phyloP scores from a whole-genome alignment of 64 coral and sea anemone genomes.

The Catalaphyllia jardinei region DNA sequence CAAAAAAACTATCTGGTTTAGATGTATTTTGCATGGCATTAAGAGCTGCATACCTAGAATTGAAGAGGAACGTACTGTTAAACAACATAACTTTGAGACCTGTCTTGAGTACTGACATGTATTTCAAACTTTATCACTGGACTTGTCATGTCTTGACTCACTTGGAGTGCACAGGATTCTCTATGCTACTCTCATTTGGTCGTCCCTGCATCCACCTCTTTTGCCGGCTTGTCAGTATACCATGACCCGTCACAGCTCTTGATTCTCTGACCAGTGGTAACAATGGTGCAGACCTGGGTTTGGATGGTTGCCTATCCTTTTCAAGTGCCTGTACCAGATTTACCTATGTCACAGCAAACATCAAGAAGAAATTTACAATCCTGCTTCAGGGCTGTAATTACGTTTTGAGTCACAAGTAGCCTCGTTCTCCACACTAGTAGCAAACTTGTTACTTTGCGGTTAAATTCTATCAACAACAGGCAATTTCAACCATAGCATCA shows the following conservation, averaged over 20 bases:
- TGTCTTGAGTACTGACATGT: neutral
- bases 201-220: constrained; percentile 72
- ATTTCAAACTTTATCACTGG: no score
- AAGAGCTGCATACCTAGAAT: constrained; percentile 74
- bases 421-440: no score
- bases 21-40: constrained; percentile 78
- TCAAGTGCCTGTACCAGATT: constrained; percentile 77
- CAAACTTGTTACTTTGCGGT: no score
- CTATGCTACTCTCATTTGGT: constrained; percentile 81
- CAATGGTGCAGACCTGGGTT: constrained; percentile 73
- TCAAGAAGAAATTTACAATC: neutral
- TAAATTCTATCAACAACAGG: no score
- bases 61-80: neutral
- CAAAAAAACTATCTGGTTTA: constrained; percentile 75
- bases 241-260: constrained; percentile 81
- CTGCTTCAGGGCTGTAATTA: no score
- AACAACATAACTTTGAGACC: neutral
- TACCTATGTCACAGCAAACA: constrained; percentile 20
- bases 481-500: no score
- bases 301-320: constrained; percentile 48
- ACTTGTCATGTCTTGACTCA: constrained; percentile 13
- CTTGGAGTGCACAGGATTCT: constrained; percentile 91
- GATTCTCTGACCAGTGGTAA: constrained; percentile 86
- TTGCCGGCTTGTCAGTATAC: constrained; percentile 75
- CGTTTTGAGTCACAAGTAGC: neutral